Percentiles rank a stretch among this genome's conserved stretches.
phyloP scores from a whole-genome alignment of 2,888 invertebrate genomes.

The Conomelus anceps region DNA sequence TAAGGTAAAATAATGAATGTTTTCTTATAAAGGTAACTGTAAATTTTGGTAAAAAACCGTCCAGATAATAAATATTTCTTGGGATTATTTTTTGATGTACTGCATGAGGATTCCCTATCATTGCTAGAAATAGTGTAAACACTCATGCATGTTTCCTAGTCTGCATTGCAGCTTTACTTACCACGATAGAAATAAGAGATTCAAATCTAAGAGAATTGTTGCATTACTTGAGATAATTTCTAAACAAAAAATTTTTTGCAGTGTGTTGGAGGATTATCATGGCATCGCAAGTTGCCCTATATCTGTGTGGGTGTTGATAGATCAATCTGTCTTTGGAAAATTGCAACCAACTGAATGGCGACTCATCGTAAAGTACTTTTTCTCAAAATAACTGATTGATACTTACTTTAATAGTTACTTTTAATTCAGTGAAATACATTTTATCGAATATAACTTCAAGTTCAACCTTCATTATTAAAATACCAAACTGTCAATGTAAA shows the following conservation, averaged over 20 bases:
- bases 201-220: not conserved
- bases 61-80: too few relatives aligned
- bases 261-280: slow-evolving; percentile 33
- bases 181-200: too few relatives aligned
- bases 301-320: slow-evolving; percentile 33
- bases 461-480: not conserved
- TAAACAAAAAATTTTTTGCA: slow-evolving; percentile 21
- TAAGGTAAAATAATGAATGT: too few relatives aligned
- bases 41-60: too few relatives aligned
- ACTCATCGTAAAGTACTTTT: not conserved
- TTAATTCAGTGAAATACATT: not conserved
- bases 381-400: not conserved
- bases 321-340: slow-evolving; percentile 32
- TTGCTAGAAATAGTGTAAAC: too few relatives aligned
- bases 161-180: too few relatives aligned
- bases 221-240: not conserved
- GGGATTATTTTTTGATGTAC: too few relatives aligned
- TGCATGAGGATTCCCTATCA: too few relatives aligned
- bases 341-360: slow-evolving; percentile 19
- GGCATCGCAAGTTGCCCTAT: slow-evolving; percentile 34
- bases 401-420: too few relatives aligned
- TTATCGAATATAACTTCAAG: not conserved
- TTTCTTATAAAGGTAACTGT: too few relatives aligned
- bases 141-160: too few relatives aligned
- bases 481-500: too few relatives aligned